A percentile compares a stretch with the other conserved stretches of the same genome.
phyloP scores from a whole-genome alignment of 2,888 invertebrate genomes.

The Dascillus cervinus region DNA sequence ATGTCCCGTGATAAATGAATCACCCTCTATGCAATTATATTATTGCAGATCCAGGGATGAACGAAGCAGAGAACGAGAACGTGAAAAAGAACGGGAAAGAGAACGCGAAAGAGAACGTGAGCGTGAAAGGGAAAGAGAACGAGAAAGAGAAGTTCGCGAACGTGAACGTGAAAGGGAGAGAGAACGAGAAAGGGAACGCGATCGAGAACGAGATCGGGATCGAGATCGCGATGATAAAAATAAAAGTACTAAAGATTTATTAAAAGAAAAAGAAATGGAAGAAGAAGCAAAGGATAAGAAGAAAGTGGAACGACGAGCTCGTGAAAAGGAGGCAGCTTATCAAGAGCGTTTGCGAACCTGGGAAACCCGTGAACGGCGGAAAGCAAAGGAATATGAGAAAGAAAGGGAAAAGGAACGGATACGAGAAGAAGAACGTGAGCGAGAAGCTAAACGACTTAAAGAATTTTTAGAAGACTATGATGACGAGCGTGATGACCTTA shows the following conservation, averaged over 20 bases:
- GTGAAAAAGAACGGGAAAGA: constrained; percentile 37
- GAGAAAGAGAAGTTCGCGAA: constrained; percentile 44
- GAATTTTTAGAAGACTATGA: constrained; percentile 99
- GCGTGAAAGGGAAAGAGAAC: constrained; percentile 32
- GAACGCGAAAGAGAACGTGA: constrained; percentile 42
- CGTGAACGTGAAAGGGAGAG: constrained; percentile 41
- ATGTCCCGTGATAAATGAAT: too few relatives aligned
- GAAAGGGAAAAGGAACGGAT: constrained; percentile 78
- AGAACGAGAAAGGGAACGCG: constrained; percentile 41
- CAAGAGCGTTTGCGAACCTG: constrained; percentile 77
- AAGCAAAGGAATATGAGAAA: constrained; percentile 83
- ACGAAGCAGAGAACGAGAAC: constrained; percentile 25
- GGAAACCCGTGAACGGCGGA: constrained; percentile 86
- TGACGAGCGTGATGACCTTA: constrained; percentile 93
- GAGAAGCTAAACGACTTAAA: constrained; percentile 88
- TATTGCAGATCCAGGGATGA: constrained; percentile 39
- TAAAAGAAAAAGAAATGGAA: constrained; percentile 76
- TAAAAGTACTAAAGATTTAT: constrained; percentile 53
- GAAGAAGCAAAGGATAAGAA: constrained; percentile 89
- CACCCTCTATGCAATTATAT: too few relatives aligned
- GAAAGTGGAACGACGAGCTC: constrained; percentile 79
- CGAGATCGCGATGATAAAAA: constrained; percentile 46
- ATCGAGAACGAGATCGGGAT: constrained; percentile 44
- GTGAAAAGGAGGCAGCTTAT: constrained; percentile 95
- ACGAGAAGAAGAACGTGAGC: constrained; percentile 78